A percentile compares a stretch with the other conserved stretches of the same genome.
phyloP scores from a whole-genome alignment of 2,797 vertebrate genomes.

The Myotis daubentonii region DNA sequence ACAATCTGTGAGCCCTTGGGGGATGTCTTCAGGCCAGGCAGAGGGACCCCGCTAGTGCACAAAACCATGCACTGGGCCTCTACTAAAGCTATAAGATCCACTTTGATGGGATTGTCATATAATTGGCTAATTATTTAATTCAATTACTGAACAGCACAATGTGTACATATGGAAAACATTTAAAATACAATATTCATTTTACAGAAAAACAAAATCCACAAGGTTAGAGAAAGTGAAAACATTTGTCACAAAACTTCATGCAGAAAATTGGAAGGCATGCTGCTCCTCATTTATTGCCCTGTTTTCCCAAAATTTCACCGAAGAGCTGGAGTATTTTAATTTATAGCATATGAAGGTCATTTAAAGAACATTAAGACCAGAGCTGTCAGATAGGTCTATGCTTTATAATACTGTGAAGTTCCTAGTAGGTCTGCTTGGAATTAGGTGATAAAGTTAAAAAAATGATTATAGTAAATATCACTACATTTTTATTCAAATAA shows the following conservation, averaged over 20 bases:
- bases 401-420: background rate
- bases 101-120: background rate
- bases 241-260: background rate
- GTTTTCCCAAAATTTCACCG: background rate
- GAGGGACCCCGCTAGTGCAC: too few relatives aligned
- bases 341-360: background rate
- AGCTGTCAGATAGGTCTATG: background rate
- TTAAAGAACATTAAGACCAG: background rate
- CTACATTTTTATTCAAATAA: slow-evolving; percentile 60
- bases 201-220: background rate
- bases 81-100: background rate
- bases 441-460: background rate
- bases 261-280: background rate
- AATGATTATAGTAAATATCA: background rate
- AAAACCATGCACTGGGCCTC: too few relatives aligned
- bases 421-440: background rate
- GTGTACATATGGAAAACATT: background rate
- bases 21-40: too few relatives aligned
- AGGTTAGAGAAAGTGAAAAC: background rate
- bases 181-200: background rate
- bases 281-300: background rate
- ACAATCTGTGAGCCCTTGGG: too few relatives aligned
- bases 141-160: background rate
- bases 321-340: background rate
- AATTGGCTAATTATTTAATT: background rate